Conservation (phyloP, 1,140 invertebrate species). For the Drosophila mojavensis region DNA sequence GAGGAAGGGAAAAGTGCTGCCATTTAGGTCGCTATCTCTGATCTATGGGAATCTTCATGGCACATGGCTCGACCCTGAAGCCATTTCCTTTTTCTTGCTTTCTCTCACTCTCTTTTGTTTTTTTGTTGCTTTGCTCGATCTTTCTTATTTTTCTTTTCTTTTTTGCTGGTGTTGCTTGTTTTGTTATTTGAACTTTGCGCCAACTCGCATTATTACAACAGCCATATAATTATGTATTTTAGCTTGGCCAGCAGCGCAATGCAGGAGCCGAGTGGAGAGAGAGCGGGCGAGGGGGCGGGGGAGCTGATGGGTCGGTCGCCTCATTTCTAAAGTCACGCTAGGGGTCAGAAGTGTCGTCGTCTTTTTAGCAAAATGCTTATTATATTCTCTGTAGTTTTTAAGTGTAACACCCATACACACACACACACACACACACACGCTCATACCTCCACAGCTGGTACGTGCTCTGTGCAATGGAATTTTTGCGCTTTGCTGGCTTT, state of each 20-base stretch:
- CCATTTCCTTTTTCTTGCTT: not conserved
- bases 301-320: not conserved
- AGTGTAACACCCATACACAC: conserved; percentile 28
- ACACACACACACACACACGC: too few relatives aligned
- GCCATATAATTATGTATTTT: conserved; percentile 75
- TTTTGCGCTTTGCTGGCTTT: conserved; percentile 39
- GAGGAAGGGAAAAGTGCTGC: conserved; percentile 6
- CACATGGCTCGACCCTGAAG: conserved; percentile 14
- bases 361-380: conserved; percentile 64
- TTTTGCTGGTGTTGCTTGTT: conserved; percentile 9
- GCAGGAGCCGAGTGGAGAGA: conserved; percentile 2
- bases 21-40: conserved; percentile 55
- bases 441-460: conserved; percentile 28
- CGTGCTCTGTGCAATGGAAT: conserved; percentile 72
- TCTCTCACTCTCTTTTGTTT: not conserved
- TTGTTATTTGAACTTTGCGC: conserved; percentile 61
- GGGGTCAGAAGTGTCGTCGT: conserved; percentile 7
- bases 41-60: conserved; percentile 48
- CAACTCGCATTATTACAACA: conserved; percentile 74
- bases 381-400: conserved; percentile 71
- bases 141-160: not conserved
- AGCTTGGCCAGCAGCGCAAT: conserved; percentile 51
- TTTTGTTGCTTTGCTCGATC: not conserved
- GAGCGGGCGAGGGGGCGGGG: too few relatives aligned
- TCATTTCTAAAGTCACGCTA: not conserved